Conservation (phyloP, 2,797 vertebrate species). For the Chromis chromis region DNA sequence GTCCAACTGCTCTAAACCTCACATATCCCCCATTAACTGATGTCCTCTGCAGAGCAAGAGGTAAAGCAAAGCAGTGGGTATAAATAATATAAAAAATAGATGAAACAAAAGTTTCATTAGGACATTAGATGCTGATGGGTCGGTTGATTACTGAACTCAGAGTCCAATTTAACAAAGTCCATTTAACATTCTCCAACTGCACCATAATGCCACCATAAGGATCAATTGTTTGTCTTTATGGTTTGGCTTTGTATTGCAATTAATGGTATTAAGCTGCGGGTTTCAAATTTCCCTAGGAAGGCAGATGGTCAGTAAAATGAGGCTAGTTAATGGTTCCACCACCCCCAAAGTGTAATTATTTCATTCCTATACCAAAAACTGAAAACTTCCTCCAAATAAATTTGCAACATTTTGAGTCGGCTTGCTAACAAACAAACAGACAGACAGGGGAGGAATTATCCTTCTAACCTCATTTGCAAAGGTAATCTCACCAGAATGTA, state of each 20-base stretch:
- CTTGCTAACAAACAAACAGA: constrained; percentile 5
- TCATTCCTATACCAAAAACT: not conserved
- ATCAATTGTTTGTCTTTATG: not conserved
- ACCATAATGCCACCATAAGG: not conserved
- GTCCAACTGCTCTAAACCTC: constrained; percentile 25
- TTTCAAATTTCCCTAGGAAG: not conserved
- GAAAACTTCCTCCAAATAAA: not conserved
- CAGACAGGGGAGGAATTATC: not conserved
- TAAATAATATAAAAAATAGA: constrained; percentile 36
- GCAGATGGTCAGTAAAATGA: not conserved
- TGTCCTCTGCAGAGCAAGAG: constrained; percentile 32
- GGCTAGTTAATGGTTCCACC: too few species aligned
- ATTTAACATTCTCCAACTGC: constrained; percentile 6
- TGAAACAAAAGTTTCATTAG: constrained; percentile 49
- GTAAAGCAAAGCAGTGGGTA: constrained; percentile 30
- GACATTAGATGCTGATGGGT: constrained; percentile 29
- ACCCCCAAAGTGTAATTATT: constrained; percentile 5
- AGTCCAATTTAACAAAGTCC: not conserved
- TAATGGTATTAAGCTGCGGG: not conserved
- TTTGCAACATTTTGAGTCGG: constrained; percentile 6
- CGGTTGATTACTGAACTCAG: too few species aligned
- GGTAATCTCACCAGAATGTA: constrained; percentile 22
- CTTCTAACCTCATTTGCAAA: constrained; percentile 25
- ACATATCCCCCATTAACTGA: constrained; percentile 37
- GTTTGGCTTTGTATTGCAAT: not conserved